Conservation (phyloP, 2,113 vertebrate species). For the Lipophrys pholis region DNA sequence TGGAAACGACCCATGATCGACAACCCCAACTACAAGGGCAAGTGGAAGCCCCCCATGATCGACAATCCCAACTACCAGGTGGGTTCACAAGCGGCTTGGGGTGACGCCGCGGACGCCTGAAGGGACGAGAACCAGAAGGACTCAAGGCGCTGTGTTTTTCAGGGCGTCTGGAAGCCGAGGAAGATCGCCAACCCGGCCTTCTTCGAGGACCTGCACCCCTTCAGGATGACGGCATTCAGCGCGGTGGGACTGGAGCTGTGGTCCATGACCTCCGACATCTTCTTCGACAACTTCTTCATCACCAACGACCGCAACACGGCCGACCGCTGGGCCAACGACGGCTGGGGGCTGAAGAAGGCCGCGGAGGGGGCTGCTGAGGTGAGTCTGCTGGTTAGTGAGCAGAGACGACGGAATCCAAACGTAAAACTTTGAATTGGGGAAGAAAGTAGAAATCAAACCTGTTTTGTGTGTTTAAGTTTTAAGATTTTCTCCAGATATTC, state of each 20-base stretch:
- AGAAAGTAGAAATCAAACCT: no score
- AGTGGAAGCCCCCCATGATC: constrained; percentile 98
- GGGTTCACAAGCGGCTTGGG: background rate
- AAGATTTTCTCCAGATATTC: no score
- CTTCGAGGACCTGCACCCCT: constrained; percentile 96
- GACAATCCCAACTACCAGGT: constrained; percentile 99
- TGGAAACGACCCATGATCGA: constrained; percentile 95
- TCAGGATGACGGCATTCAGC: constrained; percentile 92
- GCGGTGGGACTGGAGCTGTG: constrained; percentile 96
- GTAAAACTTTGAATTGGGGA: no score
- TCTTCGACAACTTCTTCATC: constrained; percentile 98
- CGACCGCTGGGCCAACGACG: constrained; percentile 92
- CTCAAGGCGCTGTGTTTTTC: background rate
- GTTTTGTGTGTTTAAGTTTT: no score
- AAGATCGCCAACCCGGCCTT: constrained; percentile 95
- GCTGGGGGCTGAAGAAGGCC: constrained; percentile 97
- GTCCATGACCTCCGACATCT: constrained; percentile 99
- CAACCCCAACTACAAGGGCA: constrained; percentile 97
- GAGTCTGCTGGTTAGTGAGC: no score
- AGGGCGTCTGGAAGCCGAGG: constrained; percentile 98
- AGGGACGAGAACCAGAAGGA: no score
- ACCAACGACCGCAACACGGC: constrained; percentile 89
- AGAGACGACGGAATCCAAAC: no score
- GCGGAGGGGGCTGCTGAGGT: constrained; percentile 97
- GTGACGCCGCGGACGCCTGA: no score